phyloP scores from a whole-genome alignment of 2,797 vertebrate species.

The Microctenopoma steveboyesi region DNA sequence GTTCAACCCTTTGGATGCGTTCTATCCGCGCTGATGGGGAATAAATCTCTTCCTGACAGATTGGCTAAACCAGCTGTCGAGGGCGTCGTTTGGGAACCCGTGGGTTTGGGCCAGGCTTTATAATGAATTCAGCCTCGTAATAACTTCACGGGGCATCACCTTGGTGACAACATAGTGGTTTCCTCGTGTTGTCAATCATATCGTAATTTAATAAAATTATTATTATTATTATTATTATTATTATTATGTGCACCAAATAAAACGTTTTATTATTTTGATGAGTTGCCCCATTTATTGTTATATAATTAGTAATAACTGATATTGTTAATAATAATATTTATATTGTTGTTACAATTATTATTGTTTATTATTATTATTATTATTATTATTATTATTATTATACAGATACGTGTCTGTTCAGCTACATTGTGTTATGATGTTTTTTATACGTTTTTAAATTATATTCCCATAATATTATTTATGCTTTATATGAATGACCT shows the following conservation, averaged over 20 bases:
- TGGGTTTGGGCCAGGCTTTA: constrained; percentile 20
- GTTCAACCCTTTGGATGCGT: no score
- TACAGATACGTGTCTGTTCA: neutral
- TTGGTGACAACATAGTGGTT: constrained; percentile 15
- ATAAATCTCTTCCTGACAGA: constrained; percentile 62
- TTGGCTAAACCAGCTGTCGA: constrained; percentile 65
- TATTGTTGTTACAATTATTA: constrained; percentile 1
- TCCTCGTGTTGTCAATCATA: constrained; percentile 5
- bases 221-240: neutral
- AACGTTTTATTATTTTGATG: no score
- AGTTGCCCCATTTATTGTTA: neutral
- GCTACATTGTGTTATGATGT: no score
- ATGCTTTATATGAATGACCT: no score
- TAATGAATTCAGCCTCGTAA: constrained; percentile 68
- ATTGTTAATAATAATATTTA: neutral
- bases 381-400: neutral
- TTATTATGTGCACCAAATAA: no score
- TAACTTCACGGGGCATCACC: constrained; percentile 41
- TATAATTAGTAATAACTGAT: neutral
- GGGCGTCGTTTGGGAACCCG: constrained; percentile 48
- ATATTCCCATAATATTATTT: no score
- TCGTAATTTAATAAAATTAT: neutral
- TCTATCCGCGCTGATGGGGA: constrained; percentile 29
- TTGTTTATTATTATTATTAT: neutral
- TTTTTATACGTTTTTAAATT: no score